Evolutionary conservation across 2,797 vertebrate species (phyloP).

Genomic region (Ptychadena robeensis): DNA sequence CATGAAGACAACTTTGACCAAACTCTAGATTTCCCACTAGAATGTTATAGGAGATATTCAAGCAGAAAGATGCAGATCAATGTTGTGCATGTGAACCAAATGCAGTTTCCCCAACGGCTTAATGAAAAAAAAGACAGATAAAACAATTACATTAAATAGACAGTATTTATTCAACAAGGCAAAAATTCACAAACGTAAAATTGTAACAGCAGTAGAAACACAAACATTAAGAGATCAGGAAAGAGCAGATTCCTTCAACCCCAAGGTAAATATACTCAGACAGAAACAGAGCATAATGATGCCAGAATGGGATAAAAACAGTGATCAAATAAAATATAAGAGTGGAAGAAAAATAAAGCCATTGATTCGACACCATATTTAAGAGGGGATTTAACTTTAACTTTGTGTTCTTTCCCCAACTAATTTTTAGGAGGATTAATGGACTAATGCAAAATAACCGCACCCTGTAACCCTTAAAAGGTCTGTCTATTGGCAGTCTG

Average conservation of each 20-base stretch:
- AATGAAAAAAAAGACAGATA: neutral
- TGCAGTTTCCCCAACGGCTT: neutral
- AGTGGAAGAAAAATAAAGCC: neutral
- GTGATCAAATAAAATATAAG: neutral
- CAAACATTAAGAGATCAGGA: slow-evolving; percentile 40
- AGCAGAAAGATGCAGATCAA: no score
- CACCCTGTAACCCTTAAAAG: neutral
- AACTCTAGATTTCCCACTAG: no score
- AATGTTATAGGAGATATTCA: no score
- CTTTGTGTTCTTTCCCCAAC: neutral
- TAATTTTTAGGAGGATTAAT: neutral
- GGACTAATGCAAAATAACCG: neutral
- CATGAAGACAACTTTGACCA: no score
- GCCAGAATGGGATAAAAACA: neutral
- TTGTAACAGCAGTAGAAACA: slow-evolving; percentile 60
- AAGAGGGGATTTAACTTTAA: neutral
- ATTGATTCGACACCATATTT: neutral
- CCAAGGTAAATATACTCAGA: slow-evolving; percentile 11
- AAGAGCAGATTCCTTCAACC: slow-evolving; percentile 28
- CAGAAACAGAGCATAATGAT: neutral
- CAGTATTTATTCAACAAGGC: slow-evolving; percentile 62
- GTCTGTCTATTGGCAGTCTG: neutral
- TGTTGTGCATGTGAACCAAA: no score
- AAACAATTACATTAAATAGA: slow-evolving; percentile 58
- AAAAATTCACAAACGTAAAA: slow-evolving; percentile 57